Evolutionary conservation across 2,113 vertebrate genomes (phyloP).

Genomic region (Hippocampus zosterae): DNA sequence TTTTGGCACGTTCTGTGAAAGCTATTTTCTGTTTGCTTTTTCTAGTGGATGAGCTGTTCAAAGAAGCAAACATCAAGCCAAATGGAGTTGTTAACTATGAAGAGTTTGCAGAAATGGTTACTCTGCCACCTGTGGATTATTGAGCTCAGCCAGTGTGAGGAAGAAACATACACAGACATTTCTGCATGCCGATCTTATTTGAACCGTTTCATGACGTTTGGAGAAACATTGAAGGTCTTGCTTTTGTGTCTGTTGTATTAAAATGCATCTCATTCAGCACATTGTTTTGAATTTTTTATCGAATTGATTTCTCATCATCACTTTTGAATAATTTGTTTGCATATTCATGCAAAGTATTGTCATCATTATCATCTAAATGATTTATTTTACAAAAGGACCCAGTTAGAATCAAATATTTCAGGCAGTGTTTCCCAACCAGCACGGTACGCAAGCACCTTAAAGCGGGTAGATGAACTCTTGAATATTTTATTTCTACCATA

Average conservation of each 20-base stretch:
- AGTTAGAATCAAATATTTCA: too few relatives aligned
- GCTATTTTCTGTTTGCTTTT: slow-evolving; percentile 17
- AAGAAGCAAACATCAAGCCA: slow-evolving; percentile 75
- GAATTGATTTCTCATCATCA: too few relatives aligned
- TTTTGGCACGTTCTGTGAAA: slow-evolving; percentile 1
- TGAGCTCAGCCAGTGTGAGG: slow-evolving; percentile 43
- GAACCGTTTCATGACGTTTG: neutral
- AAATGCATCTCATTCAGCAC: too few relatives aligned
- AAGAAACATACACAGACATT: neutral
- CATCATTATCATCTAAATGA: too few relatives aligned
- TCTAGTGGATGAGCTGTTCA: slow-evolving; percentile 86
- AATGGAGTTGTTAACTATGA: slow-evolving; percentile 79
- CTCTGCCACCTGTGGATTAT: slow-evolving; percentile 76
- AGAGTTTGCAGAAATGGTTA: slow-evolving; percentile 79
- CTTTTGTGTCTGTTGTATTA: neutral
- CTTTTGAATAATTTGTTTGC: too few relatives aligned
- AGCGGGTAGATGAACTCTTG: too few relatives aligned
- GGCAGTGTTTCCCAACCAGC: too few relatives aligned
- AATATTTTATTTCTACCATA: too few relatives aligned
- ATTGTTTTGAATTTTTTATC: too few relatives aligned
- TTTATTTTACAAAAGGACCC: too few relatives aligned
- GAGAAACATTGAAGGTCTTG: neutral
- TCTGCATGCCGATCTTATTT: neutral
- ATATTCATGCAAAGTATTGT: too few relatives aligned
- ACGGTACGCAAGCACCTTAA: too few relatives aligned